Percentiles rank a stretch among this genome's conserved stretches.
Conservation (phyloP, 2,888 invertebrate genomes). For the Rhimphoctona megacephalus region DNA sequence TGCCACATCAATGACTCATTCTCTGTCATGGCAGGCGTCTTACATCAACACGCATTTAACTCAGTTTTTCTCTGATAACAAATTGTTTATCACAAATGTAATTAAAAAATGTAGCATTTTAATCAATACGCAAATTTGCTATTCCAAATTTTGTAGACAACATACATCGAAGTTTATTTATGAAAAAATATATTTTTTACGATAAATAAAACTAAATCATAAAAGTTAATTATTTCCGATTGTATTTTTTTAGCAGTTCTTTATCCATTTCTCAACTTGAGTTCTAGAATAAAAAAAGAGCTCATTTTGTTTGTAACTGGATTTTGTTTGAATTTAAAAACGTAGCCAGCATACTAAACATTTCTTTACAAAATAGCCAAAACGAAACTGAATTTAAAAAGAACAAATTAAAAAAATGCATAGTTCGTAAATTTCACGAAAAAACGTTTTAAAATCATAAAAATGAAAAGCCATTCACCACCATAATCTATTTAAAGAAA, state of each 20-base stretch:
- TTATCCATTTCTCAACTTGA: not conserved
- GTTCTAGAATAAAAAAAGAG: not conserved
- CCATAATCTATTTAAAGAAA: not conserved
- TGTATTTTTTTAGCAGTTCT: not conserved
- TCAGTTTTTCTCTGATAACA: constrained; percentile 7
- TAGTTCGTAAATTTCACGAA: no score
- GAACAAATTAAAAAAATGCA: not conserved
- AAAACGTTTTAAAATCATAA: no score
- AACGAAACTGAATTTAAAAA: not conserved
- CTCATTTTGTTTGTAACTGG: no score
- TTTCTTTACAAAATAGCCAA: not conserved
- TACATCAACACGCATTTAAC: constrained; percentile 10
- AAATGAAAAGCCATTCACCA: no score
- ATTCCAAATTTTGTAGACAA: not conserved
- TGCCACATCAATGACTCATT: constrained; percentile 61
- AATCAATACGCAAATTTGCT: not conserved
- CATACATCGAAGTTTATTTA: not conserved
- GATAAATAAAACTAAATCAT: no score
- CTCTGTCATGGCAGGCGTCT: constrained; percentile 18
- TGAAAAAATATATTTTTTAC: no score
- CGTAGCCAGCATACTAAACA: not conserved
- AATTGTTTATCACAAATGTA: not conserved
- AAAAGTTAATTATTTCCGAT: no score
- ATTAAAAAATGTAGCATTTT: not conserved
- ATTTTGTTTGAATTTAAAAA: no score